These are phyloP conservation scores for Drosophila anomalata DNA, from an alignment of 2,888 invertebrate species.

Conservation along the genomic window DNA sequence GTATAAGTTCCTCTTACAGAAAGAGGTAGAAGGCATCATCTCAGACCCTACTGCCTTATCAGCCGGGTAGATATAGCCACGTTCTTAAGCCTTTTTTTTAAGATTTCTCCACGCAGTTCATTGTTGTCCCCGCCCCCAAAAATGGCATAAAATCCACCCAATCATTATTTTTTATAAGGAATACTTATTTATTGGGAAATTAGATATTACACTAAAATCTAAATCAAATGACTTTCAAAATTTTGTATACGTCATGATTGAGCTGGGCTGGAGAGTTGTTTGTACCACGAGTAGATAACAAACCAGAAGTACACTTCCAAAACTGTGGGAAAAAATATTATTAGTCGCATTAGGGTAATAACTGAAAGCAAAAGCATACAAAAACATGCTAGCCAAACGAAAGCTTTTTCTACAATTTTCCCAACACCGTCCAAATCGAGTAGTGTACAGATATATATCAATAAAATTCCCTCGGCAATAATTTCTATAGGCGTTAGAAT, in stretches of 20 bases:
- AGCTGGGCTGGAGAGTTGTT: neutral
- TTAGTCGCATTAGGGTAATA: neutral
- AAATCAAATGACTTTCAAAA: conserved; percentile 2
- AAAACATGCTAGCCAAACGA: neutral
- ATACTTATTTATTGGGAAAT: too few species aligned
- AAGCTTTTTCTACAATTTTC: neutral
- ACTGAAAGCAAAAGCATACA: neutral
- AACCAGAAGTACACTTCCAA: conserved; percentile 3
- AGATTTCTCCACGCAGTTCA: too few species aligned
- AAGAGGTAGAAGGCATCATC: too few species aligned
- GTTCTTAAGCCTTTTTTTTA: too few species aligned
- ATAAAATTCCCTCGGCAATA: neutral
- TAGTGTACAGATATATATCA: neutral
- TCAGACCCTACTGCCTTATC: too few species aligned
- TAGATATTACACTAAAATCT: too few species aligned
- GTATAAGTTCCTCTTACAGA: too few species aligned
- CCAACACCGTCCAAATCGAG: neutral
- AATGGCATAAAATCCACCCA: too few species aligned
- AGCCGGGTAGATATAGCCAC: too few species aligned
- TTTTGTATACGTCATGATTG: conserved; percentile 10
- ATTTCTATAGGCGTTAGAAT: conserved; percentile 1
- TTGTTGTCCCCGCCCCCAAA: too few species aligned
- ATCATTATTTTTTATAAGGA: too few species aligned
- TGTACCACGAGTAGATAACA: conserved; percentile 16
- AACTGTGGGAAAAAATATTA: neutral